Conservation (phyloP, 2,888 invertebrate genomes). For the Euzetes globulus region DNA sequence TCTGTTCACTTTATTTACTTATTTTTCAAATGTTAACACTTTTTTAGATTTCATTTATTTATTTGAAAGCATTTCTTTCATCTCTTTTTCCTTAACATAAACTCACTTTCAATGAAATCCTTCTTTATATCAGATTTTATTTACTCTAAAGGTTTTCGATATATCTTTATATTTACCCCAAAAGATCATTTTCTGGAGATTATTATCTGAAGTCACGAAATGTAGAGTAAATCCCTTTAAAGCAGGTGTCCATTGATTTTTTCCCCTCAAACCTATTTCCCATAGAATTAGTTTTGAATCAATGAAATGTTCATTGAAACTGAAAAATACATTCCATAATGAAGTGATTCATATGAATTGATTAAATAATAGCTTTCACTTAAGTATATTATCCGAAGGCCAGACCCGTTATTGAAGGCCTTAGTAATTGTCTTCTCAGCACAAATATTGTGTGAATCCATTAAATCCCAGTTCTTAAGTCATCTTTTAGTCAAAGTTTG, state of each 20-base stretch:
- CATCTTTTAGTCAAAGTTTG: not conserved
- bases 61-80: not conserved
- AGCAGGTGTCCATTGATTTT: not conserved
- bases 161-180: not conserved
- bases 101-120: too few species aligned
- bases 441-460: not conserved
- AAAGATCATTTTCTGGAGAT: not conserved
- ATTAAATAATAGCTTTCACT: not conserved
- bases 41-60: not conserved
- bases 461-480: not conserved
- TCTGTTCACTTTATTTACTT: not conserved
- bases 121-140: not conserved
- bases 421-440: not conserved
- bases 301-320: not conserved
- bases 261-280: not conserved
- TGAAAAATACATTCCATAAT: not conserved
- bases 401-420: not conserved
- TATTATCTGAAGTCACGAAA: not conserved
- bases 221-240: not conserved
- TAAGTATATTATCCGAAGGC: not conserved
- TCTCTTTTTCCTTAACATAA: not conserved
- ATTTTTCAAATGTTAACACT: not conserved
- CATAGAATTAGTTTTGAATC: not conserved
- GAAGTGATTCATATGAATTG: not conserved
- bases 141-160: not conserved